Base-by-base conservation (phyloP, 2,797 vertebrate genomes). In the Hoplostethus atlanticus region DNA sequence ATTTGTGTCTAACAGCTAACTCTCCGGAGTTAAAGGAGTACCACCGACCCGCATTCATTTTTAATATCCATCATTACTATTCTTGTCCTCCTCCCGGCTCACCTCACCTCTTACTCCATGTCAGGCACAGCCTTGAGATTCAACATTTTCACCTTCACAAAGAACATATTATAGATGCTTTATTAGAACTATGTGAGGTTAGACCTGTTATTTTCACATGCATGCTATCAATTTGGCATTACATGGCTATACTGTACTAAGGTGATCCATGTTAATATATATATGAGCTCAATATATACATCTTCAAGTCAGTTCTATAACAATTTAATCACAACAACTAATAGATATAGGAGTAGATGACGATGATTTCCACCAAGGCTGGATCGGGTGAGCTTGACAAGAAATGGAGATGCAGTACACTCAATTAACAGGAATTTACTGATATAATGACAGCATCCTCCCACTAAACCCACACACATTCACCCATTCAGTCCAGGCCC, bases 401-500 rank as follows among this genome's bases (percentile, higher is more conserved):
- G 61, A 75, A 71, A 68, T 71, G 10, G 36, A 61, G 72, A 76
- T 25, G 5, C 11, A 30, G 13, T 54, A 8, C 54, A 59, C 66
- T 76, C 69, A 85, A 73, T 87, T 79, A 83, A 77, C 72, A 70
- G 64, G 64, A 42, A 81, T 89, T 87, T 64, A 69, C 60, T 48
- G 66, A 79, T 56, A 62, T 38, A 61, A 77, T 47, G 74, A 79
- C 80, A 70, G 60, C 81, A 66, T 84, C 67, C 61, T 65, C 69
- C 63, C 46, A 61, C 52, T 46, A 56, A 85, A 71, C 84, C 86
- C 81, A 87, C 84, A 74, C 79, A 80, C 6, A 1, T 61, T 80
- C 80, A 87, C 83, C 61, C 76, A 70, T 84, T 85, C 82, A 82
- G 73, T 71, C 71, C 68, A 83, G 80, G 81, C 47, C 60, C 34